Evolutionary conservation across 30 jellyfish, hydroid and myxozoan genomes (phyloP).

Genomic region (Aurelia sp.): DNA sequence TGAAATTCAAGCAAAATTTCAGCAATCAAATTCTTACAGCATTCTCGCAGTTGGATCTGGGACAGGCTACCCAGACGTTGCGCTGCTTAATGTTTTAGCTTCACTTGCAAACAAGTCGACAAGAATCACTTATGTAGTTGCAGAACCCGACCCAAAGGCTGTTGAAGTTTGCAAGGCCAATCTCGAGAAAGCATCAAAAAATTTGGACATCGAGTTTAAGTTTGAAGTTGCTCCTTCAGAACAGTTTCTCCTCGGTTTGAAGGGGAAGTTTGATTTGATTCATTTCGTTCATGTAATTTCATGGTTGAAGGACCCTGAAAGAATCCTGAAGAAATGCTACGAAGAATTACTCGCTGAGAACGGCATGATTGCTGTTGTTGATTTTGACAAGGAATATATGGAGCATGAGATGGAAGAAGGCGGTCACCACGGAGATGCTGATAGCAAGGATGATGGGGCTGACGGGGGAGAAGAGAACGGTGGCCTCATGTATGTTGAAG

Average conservation of each 20-base stretch:
- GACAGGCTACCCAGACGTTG: conserved; percentile 38
- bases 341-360: conserved; percentile 1
- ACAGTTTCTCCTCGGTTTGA: conserved; percentile 1
- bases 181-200: conserved; percentile 9
- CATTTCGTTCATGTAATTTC: conserved; percentile 43
- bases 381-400: conserved; percentile 4
- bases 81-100: conserved; percentile 5
- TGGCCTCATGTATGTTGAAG: conserved; percentile 26
- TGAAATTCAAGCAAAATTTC: conserved; percentile 13
- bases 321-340: conserved; percentile 19
- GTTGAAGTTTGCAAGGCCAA: conserved; percentile 33
- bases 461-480: conserved; percentile 1
- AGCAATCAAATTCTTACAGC: conserved; percentile 13
- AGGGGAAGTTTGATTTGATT: conserved; percentile 33
- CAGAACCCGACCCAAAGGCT: conserved; percentile 49
- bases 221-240: conserved; percentile 35
- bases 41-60: conserved; percentile 44
- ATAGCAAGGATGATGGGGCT: background rate
- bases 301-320: conserved; percentile 28
- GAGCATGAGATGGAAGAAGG: conserved; percentile 32
- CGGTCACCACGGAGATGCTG: background rate
- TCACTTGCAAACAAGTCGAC: background rate
- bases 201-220: background rate
- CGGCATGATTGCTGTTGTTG: conserved; percentile 25
- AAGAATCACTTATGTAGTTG: conserved; percentile 18